Percentiles rank a stretch among this genome's conserved stretches.
Conservation (phyloP, 2,888 invertebrate species). For the Apocheima hispidaria region DNA sequence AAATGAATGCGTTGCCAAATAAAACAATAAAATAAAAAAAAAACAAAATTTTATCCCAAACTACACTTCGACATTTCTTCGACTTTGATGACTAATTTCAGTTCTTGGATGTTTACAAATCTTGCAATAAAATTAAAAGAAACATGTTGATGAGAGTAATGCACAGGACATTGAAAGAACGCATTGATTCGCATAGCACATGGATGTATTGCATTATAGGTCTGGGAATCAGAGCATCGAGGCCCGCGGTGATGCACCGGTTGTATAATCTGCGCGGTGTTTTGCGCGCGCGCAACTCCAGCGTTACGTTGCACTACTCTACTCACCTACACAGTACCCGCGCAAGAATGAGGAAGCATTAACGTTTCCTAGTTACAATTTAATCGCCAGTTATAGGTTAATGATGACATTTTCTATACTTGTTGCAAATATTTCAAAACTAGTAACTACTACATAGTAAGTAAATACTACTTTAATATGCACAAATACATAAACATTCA, state of each 20-base stretch:
- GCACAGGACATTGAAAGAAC: too few relatives aligned
- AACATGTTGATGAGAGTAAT: too few relatives aligned
- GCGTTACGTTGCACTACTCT: slow-evolving; percentile 67
- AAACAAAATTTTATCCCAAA: too few relatives aligned
- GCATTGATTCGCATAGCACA: slow-evolving; percentile 13
- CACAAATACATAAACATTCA: too few relatives aligned
- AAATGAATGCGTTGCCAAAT: too few relatives aligned
- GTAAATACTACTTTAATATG: too few relatives aligned
- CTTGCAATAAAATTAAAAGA: too few relatives aligned
- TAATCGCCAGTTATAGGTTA: slow-evolving; percentile 56
- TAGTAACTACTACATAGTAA: too few relatives aligned
- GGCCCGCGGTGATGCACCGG: slow-evolving; percentile 57
- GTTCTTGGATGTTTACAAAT: too few relatives aligned
- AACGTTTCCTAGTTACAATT: slow-evolving; percentile 78
- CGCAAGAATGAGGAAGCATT: slow-evolving; percentile 77
- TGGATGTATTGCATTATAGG: slow-evolving; percentile 54
- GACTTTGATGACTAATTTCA: too few relatives aligned
- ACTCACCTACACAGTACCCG: slow-evolving; percentile 66
- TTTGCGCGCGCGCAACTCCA: slow-evolving; percentile 54
- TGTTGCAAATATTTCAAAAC: slow-evolving; percentile 25
- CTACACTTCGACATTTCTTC: too few relatives aligned
- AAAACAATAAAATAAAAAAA: too few relatives aligned
- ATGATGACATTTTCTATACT: slow-evolving; percentile 38
- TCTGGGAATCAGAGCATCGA: slow-evolving; percentile 76
- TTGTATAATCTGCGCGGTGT: slow-evolving; percentile 66